Percentiles rank a stretch among this genome's conserved stretches.
phyloP scores from a whole-genome alignment of 2,797 vertebrate species.

The Pangasius djambal region DNA sequence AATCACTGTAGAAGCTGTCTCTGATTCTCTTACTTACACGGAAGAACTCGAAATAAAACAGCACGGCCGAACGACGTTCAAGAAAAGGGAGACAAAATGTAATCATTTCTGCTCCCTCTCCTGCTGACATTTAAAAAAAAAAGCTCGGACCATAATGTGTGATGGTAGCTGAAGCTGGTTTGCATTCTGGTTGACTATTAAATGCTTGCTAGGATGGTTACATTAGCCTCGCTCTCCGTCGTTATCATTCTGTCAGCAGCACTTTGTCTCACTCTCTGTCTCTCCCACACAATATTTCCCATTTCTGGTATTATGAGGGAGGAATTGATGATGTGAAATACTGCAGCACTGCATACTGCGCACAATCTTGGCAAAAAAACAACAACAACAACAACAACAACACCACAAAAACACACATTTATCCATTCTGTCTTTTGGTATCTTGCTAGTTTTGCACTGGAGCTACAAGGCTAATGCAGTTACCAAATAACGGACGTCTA shows the following conservation, averaged over 20 bases:
- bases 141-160: background rate
- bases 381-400: background rate
- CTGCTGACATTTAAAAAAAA: background rate
- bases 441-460: background rate
- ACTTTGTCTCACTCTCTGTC: conserved; percentile 23
- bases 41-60: background rate
- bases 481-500: background rate
- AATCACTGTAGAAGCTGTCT: background rate
- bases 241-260: conserved; percentile 22
- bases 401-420: too few species aligned
- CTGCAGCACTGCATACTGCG: conserved; percentile 11
- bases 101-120: background rate
- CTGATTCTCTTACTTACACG: background rate
- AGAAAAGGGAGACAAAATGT: background rate
- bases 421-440: background rate
- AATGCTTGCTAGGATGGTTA: background rate
- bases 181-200: background rate
- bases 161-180: background rate
- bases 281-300: background rate
- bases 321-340: conserved; percentile 1
- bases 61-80: background rate
- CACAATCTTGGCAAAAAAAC: background rate
- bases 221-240: conserved; percentile 1
- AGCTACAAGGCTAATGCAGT: background rate
- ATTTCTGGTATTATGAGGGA: conserved; percentile 3